A percentile compares a stretch with the other conserved stretches of the same genome.
Evolutionary conservation across 2,113 vertebrate genomes (phyloP).

Genomic region (Oreochromis tanganicae): DNA sequence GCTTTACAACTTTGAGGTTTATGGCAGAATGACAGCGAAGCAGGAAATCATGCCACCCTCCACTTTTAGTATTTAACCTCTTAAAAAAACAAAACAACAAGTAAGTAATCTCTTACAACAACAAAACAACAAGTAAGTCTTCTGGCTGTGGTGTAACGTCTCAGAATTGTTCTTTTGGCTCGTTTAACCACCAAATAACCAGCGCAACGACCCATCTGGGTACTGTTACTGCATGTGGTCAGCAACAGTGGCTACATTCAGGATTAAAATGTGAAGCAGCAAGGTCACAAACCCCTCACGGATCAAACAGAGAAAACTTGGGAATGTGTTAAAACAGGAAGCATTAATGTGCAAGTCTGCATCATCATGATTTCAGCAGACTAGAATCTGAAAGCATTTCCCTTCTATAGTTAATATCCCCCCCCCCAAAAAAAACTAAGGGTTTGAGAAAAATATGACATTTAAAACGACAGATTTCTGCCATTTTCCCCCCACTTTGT

Average conservation of each 20-base stretch:
- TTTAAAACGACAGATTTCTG: not conserved
- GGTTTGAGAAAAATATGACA: not conserved
- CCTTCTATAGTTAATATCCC: no score
- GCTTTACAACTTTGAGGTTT: not conserved
- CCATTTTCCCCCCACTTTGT: accelerated
- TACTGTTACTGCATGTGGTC: not conserved
- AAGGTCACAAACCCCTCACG: not conserved
- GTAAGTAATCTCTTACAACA: no score
- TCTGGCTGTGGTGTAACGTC: not conserved
- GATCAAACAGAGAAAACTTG: not conserved
- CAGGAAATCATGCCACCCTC: not conserved
- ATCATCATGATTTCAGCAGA: not conserved
- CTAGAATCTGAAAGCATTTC: not conserved
- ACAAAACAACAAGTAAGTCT: not conserved
- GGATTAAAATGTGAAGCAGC: not conserved
- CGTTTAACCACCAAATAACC: not conserved
- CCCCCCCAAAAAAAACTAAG: accelerated
- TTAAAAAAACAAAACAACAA: not conserved
- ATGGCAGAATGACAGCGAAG: accelerated
- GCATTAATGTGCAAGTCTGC: not conserved
- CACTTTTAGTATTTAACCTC: not conserved
- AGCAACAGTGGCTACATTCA: not conserved
- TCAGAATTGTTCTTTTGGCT: not conserved
- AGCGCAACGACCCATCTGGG: accelerated
- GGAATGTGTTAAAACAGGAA: not conserved